phyloP scores from a whole-genome alignment of 1,140 invertebrate genomes.

The Pygmarrhopalites habei region DNA sequence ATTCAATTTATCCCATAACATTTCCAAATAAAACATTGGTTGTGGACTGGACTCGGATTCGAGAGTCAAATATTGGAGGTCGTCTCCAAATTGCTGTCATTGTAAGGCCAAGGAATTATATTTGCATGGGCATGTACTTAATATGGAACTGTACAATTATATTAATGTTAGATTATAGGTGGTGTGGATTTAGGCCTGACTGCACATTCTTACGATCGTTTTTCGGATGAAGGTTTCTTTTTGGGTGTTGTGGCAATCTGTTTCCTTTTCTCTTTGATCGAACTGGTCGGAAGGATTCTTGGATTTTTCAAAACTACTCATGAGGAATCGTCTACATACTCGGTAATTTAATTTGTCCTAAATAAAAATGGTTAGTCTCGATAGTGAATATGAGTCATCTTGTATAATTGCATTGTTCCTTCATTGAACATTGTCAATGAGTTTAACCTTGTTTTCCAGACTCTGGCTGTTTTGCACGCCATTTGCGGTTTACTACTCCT shows the following conservation, averaged over 20 bases:
- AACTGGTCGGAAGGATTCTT: conserved; percentile 10
- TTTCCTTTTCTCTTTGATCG: conserved; percentile 14
- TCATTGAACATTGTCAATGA: background rate
- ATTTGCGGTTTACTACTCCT: background rate
- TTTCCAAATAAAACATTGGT: background rate
- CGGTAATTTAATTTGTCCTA: background rate
- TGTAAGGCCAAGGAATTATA: background rate
- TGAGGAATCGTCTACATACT: background rate
- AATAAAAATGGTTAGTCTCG: too few relatives aligned
- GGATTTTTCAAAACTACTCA: background rate
- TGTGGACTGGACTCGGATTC: background rate
- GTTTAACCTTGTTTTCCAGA: background rate
- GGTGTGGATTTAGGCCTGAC: conserved; percentile 10
- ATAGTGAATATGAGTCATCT: background rate
- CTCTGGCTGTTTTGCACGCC: background rate
- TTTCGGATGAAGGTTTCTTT: conserved; percentile 6
- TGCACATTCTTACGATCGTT: conserved; percentile 10
- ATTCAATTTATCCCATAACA: background rate
- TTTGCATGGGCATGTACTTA: background rate
- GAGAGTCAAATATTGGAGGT: background rate
- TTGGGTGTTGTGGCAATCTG: conserved; percentile 14
- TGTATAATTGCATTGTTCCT: background rate
- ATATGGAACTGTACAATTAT: too few relatives aligned
- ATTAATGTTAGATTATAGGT: conserved; percentile 9
- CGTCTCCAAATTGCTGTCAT: too few relatives aligned